Conservation (phyloP, 2,888 invertebrate genomes). For the Netelia melanura region DNA sequence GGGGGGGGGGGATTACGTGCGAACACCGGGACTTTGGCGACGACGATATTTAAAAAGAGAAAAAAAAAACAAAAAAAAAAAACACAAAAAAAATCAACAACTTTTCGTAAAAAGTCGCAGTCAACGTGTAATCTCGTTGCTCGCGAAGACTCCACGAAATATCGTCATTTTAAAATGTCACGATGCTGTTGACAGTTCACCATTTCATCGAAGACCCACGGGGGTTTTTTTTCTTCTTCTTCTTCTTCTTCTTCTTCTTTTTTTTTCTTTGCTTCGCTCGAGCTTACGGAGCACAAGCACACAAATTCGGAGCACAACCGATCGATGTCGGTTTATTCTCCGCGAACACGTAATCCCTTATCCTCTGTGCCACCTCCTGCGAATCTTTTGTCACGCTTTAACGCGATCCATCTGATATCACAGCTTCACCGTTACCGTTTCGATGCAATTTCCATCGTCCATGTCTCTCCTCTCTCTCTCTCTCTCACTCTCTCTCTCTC, state of each 20-base stretch:
- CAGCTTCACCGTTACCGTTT: conserved; percentile 73
- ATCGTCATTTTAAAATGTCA: conserved; percentile 74
- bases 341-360: conserved; percentile 1
- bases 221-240: background rate
- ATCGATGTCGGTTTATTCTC: conserved; percentile 19
- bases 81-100: conserved; percentile 8
- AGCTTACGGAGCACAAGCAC: conserved; percentile 2
- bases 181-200: conserved; percentile 80
- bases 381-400: conserved; percentile 61
- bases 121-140: conserved; percentile 53
- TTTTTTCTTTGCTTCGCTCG: conserved; percentile 7
- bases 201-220: conserved; percentile 72
- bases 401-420: conserved; percentile 71
- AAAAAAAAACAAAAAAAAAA: background rate
- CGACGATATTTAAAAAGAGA: background rate
- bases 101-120: conserved; percentile 50
- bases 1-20: background rate
- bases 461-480: conserved; percentile 60
- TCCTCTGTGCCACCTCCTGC: conserved; percentile 16
- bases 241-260: background rate
- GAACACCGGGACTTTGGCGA: background rate
- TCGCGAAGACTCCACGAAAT: conserved; percentile 37
- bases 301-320: conserved; percentile 37
- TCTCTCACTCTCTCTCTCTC: too few species aligned
- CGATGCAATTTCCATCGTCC: conserved; percentile 69